Evolutionary conservation across 1,140 invertebrate species (phyloP), one percentile per base, ranked within the genome.

Genomic region (Pseudomyrmex pallidus): DNA sequence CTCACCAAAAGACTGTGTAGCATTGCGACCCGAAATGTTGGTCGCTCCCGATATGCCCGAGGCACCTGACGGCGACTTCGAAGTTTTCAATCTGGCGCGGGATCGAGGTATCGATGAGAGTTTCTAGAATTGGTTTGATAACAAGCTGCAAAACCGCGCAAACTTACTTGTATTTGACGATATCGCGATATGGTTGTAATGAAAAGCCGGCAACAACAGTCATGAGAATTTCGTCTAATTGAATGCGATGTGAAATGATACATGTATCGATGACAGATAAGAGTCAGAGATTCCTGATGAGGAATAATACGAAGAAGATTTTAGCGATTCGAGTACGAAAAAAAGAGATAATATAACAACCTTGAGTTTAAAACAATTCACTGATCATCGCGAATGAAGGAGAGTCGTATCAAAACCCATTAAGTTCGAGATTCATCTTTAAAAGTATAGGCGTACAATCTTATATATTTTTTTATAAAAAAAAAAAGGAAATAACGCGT

Each of bases 1-100:
- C 90, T 96, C 95, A 59, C 96, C 96, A 20, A 93, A 95, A 83
- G 95, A 96, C 87, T 95, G 95, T 82, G 94, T 95, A 73, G 94
- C 95, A 20, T 91, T 95, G 92, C 85, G 94, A 93, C 59, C 92
- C 93, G 72, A 92, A 92, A 90, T 92, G 89, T 82, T 90, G 83
- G 77, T 91, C 74, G 85, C 89, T 74, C 83, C 90, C 22, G 90
- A 91, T 83, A 90, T 91, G 84, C 87, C 91, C n/a, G 89, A 90
- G 54, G 76, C 86, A 22, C 85, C 86, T 50, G 90, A 92, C 50
- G 90, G 87, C 44, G 92, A 94, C 67, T 92, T 94, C 59, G 93
- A 94, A 25, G 90, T 94, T 62, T 92, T 92, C 80, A 91, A 94
- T 68, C 90, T 91, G 9, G 90, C 86, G 48, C 90, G 86, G 8